Evolutionary conservation across 2,113 vertebrate genomes (phyloP).

Genomic region (Elephantulus edwardii): DNA sequence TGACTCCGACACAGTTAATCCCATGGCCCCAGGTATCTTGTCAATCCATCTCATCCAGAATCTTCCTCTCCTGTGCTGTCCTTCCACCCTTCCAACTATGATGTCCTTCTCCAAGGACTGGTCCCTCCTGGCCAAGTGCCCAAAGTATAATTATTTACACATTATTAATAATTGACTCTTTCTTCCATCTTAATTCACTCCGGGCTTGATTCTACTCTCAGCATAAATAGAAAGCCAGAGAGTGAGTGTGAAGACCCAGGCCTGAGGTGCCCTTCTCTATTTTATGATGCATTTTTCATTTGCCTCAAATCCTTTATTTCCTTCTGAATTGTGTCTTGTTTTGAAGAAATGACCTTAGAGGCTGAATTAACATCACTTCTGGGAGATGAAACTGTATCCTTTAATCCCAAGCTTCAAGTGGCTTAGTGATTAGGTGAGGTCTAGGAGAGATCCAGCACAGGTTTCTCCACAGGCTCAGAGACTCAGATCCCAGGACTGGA

Average conservation of each 20-base stretch:
- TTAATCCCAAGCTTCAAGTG: not conserved
- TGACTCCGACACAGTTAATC: too few species aligned
- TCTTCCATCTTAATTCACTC: constrained; percentile 20
- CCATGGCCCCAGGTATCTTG: too few species aligned
- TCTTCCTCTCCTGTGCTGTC: too few species aligned
- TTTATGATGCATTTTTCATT: not conserved
- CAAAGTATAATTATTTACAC: constrained; percentile 42
- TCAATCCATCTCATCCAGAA: too few species aligned
- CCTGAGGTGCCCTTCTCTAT: not conserved
- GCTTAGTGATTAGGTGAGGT: too few species aligned
- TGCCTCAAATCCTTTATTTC: not conserved
- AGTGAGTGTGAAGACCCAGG: not conserved
- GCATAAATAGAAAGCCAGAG: not conserved
- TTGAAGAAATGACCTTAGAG: not conserved
- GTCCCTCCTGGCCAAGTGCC: too few species aligned
- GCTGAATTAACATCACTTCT: not conserved
- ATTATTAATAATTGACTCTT: not conserved
- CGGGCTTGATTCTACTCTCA: not conserved
- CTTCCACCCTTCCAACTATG: too few species aligned
- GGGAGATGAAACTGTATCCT: not conserved
- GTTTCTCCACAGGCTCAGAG: constrained; percentile 79
- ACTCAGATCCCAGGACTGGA: constrained; percentile 86
- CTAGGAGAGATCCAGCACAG: not conserved
- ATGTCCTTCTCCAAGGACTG: too few species aligned
- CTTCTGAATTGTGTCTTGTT: not conserved